Base-by-base conservation (phyloP, 2,888 invertebrate species). In the Amiota minor region DNA sequence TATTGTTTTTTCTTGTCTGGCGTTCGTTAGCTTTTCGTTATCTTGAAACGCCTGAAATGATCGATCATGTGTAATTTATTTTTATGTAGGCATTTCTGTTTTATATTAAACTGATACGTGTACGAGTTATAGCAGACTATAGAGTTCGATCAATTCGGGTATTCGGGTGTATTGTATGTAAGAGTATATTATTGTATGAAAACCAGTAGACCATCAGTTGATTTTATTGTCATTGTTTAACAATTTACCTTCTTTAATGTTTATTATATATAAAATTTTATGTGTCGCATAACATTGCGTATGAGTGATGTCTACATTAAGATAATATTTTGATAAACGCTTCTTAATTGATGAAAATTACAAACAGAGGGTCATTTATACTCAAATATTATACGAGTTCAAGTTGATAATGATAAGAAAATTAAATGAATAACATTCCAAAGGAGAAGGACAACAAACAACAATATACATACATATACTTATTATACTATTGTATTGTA, bases 251-350 rank as follows among this genome's bases (percentile, higher is more conserved):
- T 59, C 35, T 73, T 73, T 75, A 80, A 78, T 79, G 6, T 35
- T 35, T 35, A 35, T 59, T 79, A 84, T 84, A 81, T 80, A 82
- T 84, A 82, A 84, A 79, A 73, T 72, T 72, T 78, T 73, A 82
- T 80, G 78, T 76, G 76, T 35, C 35, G 35, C 75, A 70, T 55
- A 72, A 50, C 65, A 69, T 72, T 71, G 76, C 65, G 72, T 71
- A 74, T 77, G 77, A 78, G 75, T 80, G 81, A 83, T 81, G 83
- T 80, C 83, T 84, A 79, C 79, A 84, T 84, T 80, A 79, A 79
- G 78, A 81, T 84, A 79, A 81, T 74, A 79, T 80, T 35, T 81
- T 81, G 79, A 78, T 79, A 81, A 79, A 76, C 74, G 75, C 75
- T 70, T 35, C 35, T 35, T 80, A 83, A 83, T 81, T 84, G 77